phyloP scores from a whole-genome alignment of 2,113 vertebrate genomes.

The Pyrgilauda ruficollis region DNA sequence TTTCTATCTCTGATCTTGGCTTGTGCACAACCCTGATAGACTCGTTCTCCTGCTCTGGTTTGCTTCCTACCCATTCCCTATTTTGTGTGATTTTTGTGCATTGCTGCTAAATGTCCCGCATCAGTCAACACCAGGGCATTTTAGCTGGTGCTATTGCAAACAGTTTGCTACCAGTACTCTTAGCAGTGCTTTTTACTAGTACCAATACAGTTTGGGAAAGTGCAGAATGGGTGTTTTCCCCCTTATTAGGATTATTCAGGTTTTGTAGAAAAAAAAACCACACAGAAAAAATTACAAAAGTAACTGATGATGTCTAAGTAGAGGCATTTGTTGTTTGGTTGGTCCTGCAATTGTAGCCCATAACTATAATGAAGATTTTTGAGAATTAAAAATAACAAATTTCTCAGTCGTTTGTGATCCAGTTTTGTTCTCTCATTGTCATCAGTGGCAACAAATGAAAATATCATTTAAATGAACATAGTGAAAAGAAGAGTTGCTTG shows the following conservation, averaged over 20 bases:
- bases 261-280: background rate
- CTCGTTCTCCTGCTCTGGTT: background rate
- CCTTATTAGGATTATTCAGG: background rate
- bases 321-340: background rate
- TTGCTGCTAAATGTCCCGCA: background rate
- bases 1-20: background rate
- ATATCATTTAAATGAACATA: background rate
- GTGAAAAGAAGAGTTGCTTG: background rate
- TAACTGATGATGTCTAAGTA: background rate
- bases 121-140: background rate
- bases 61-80: background rate
- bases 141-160: background rate
- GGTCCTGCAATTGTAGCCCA: background rate
- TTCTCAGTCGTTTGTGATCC: background rate
- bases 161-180: background rate
- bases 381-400: background rate
- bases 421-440: background rate
- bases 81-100: background rate
- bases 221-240: background rate
- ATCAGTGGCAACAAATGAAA: background rate
- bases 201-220: background rate
- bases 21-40: background rate
- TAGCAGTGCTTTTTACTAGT: background rate
- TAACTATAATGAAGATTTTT: background rate
- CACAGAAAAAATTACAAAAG: background rate